phyloP scores from a whole-genome alignment of 2,888 invertebrate genomes.

The Xylocampa areola region DNA sequence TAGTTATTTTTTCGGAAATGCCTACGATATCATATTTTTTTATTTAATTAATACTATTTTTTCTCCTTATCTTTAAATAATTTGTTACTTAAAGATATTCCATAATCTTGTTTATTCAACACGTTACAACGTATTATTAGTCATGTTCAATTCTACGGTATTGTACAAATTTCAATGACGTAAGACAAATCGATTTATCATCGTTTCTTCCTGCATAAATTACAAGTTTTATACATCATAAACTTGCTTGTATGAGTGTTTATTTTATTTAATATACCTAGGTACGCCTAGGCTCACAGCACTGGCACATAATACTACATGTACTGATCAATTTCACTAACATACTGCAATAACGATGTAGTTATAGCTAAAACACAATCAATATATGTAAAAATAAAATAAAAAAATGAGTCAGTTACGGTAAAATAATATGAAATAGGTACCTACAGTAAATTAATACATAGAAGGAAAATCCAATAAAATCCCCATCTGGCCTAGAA shows the following conservation, averaged over 20 bases:
- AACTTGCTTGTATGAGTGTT: slow-evolving; percentile 34
- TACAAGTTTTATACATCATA: slow-evolving; percentile 31
- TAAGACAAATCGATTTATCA: slow-evolving; percentile 62
- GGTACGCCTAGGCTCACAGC: slow-evolving; percentile 19
- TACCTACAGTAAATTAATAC: slow-evolving; percentile 53
- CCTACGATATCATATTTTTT: no score
- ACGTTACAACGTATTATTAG: slow-evolving; percentile 45
- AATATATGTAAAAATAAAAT: no score
- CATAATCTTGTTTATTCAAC: slow-evolving; percentile 20
- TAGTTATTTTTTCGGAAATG: no score
- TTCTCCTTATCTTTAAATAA: slow-evolving; percentile 26
- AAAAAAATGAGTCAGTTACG: slow-evolving; percentile 58
- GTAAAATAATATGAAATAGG: slow-evolving; percentile 39
- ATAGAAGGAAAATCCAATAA: slow-evolving; percentile 66
- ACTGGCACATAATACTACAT: background rate
- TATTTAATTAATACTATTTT: background rate
- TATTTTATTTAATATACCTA: slow-evolving; percentile 29
- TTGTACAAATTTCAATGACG: slow-evolving; percentile 58
- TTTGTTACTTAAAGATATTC: slow-evolving; percentile 29
- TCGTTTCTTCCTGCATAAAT: slow-evolving; percentile 52
- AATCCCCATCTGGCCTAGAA: slow-evolving; percentile 21
- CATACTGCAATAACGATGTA: no score
- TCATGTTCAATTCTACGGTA: slow-evolving; percentile 50
- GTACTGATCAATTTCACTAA: no score
- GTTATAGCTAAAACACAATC: no score